Evolutionary conservation across 1,140 invertebrate species (phyloP).

Genomic region (Dendroctonus valens): DNA sequence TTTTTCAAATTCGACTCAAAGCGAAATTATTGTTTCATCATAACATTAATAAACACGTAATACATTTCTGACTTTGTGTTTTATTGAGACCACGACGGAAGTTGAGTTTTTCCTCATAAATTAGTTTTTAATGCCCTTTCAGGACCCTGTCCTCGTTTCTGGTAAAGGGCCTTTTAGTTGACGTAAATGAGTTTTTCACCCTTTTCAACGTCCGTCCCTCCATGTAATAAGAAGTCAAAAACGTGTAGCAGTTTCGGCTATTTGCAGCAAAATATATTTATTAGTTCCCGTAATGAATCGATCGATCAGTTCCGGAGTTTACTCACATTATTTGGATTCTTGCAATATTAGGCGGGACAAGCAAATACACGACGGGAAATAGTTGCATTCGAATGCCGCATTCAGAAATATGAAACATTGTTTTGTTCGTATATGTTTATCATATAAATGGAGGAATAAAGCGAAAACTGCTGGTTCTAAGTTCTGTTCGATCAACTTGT

Average conservation of each 20-base stretch:
- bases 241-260: conserved; percentile 11
- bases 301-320: neutral
- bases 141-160: conserved; percentile 11
- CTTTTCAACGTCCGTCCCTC: conserved; percentile 25
- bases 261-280: neutral
- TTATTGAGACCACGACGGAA: conserved; percentile 2
- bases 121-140: conserved; percentile 28
- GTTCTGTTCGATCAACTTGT: too few species aligned
- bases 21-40: conserved; percentile 1
- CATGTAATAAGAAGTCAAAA: conserved; percentile 23
- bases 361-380: too few species aligned
- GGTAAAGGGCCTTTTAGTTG: conserved; percentile 22
- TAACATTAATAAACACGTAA: conserved; percentile 20
- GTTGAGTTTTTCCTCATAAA: conserved; percentile 23
- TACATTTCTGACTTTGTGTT: conserved; percentile 14
- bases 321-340: neutral
- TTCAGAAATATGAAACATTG: too few species aligned
- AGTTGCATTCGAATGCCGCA: too few species aligned
- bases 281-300: neutral
- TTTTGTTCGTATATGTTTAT: too few species aligned
- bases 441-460: too few species aligned
- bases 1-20: too few species aligned
- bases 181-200: conserved; percentile 31
- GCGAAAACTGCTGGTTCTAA: too few species aligned
- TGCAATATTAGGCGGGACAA: too few species aligned